Base-by-base conservation (phyloP, 2,113 vertebrate species). In the Centropristis striata region DNA sequence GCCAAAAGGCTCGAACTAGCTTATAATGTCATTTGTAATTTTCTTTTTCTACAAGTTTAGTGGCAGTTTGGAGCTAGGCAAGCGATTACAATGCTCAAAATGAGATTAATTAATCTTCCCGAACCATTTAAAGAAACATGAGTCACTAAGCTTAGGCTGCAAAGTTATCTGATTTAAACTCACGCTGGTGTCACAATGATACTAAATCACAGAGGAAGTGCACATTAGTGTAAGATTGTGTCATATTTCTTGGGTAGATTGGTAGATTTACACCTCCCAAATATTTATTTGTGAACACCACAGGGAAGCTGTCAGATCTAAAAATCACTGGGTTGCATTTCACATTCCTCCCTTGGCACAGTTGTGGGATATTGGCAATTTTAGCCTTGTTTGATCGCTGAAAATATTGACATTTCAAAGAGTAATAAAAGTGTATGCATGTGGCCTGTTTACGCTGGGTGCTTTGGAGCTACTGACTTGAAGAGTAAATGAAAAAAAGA, bases 321-420 rank as follows among this genome's bases (percentile, higher is more conserved):
- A 68, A 32, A 54, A 46, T 50, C 50, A 70, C 12, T 65, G 27
- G 16, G 41, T 44, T 70, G 32, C 8, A 49, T 69, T 68, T 72
- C 9, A 36, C 47, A 37, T 76, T 6, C 41, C 7, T 15, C 46
- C 20, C 67, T 39, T 18, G 49, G 55, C 54, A 36, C 32, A 37
- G n/a, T 18, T 50, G 36, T 72, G 15, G 7, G 50, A 69, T 69
- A 60, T 65, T 69, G 61, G 44, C 36, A 28, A 76, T 60, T 41
- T 55, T 42, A 65, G 51, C 8, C 57, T 71, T 69, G 61, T 75
- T 78, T 83, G 55, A 58, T 53, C 16, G 18, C 32, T 49, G 46
- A 78, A 66, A 66, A 87, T 80, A 73, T 84, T 85, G 68, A 85
- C 79, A 78, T 78, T 71, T 81, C 21, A 55, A 81, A 69, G 51